These are phyloP conservation scores for Villa cingulata DNA, from an alignment of 2,888 invertebrate genomes.

Conservation along the genomic window DNA sequence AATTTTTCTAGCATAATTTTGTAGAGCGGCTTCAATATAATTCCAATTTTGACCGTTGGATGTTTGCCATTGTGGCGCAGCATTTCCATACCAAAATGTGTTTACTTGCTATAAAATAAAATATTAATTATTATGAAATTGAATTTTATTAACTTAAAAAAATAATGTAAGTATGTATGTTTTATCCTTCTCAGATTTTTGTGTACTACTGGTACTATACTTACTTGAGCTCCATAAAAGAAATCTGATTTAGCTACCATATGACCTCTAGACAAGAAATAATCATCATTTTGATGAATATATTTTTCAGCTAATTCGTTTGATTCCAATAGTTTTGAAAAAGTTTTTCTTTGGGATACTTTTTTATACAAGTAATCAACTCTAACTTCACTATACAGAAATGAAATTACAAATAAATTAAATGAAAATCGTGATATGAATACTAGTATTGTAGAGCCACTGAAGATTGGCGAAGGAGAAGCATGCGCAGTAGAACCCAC, in stretches of 20 bases:
- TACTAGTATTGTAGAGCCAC: too few relatives aligned
- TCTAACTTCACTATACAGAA: background rate
- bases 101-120: conserved; percentile 28
- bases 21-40: conserved; percentile 22
- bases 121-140: too few relatives aligned
- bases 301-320: conserved; percentile 19
- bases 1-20: conserved; percentile 19
- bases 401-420: background rate
- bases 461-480: too few relatives aligned
- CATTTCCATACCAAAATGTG: conserved; percentile 42
- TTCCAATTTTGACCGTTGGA: conserved; percentile 37
- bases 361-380: conserved; percentile 16
- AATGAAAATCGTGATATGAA: background rate
- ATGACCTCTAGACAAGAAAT: conserved; percentile 38
- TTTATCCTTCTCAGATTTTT: too few relatives aligned
- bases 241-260: conserved; percentile 40
- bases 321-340: conserved; percentile 21
- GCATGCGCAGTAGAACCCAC: background rate
- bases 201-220: too few relatives aligned
- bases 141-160: too few relatives aligned
- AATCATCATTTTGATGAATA: conserved; percentile 12
- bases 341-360: conserved; percentile 17
- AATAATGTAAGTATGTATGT: too few relatives aligned
- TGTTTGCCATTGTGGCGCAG: conserved; percentile 42
- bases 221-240: conserved; percentile 30